Evolutionary conservation across 2,797 vertebrate genomes (phyloP).

Genomic region (Micromesistius poutassou): DNA sequence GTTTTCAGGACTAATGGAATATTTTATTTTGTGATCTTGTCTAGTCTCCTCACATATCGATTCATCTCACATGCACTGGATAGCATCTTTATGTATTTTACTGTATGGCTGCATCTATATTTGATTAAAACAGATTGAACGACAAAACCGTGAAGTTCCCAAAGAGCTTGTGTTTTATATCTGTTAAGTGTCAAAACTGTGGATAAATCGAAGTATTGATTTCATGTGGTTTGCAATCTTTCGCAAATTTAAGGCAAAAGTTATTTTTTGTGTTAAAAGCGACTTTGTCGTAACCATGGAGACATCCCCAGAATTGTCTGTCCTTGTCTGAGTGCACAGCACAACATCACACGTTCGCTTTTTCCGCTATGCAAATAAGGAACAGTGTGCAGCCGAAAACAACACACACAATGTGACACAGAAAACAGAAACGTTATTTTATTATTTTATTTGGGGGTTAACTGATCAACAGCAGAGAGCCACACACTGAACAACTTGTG

Average conservation of each 20-base stretch:
- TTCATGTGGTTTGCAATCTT: neutral
- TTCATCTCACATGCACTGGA: conserved; percentile 23
- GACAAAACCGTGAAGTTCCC: conserved; percentile 21
- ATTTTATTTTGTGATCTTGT: conserved; percentile 30
- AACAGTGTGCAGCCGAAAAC: neutral
- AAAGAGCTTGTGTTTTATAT: neutral
- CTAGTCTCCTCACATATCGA: conserved; percentile 15
- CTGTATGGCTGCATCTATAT: conserved; percentile 22
- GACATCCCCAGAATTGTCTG: neutral
- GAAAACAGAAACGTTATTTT: neutral
- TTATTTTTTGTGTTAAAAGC: too few species aligned
- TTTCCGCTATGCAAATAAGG: neutral
- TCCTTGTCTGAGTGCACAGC: too few species aligned
- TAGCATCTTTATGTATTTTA: conserved; percentile 26
- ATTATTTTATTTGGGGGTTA: neutral
- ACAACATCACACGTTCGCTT: too few species aligned
- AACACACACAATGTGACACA: neutral
- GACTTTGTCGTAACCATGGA: neutral
- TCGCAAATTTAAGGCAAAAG: neutral
- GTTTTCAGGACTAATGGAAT: conserved; percentile 42
- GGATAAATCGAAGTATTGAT: neutral
- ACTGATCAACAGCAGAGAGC: neutral
- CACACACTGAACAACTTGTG: too few species aligned
- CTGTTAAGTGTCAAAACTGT: neutral
- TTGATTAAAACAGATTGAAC: conserved; percentile 28